phyloP scores from a whole-genome alignment of 2,113 vertebrate genomes.

The Capreolus pygargus region DNA sequence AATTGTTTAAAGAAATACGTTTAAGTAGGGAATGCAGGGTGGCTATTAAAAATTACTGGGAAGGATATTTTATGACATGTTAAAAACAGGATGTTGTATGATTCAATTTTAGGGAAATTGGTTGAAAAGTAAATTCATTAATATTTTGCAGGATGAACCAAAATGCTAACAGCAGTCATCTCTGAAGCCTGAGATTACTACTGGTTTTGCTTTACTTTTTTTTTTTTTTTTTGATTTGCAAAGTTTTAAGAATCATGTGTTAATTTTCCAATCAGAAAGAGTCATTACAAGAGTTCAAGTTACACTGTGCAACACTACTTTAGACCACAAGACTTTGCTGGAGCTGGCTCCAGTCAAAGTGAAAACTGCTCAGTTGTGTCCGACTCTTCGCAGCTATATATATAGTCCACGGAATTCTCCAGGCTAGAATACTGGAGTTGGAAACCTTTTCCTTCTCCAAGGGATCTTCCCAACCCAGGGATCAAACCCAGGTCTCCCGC shows the following conservation, averaged over 20 bases:
- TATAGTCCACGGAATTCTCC: background rate
- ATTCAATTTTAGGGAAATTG: background rate
- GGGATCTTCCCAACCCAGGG: background rate
- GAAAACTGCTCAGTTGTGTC: background rate
- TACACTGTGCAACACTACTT: background rate
- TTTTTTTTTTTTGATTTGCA: too few relatives aligned
- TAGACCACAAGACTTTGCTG: background rate
- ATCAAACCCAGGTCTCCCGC: background rate
- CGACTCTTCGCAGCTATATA: background rate
- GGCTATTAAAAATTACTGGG: background rate
- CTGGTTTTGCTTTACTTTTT: background rate
- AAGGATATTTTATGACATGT: background rate
- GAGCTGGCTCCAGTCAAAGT: background rate
- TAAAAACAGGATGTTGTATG: background rate
- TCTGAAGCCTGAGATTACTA: background rate
- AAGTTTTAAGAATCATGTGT: background rate
- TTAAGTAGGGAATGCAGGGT: background rate
- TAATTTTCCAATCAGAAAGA: background rate
- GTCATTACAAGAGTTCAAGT: background rate
- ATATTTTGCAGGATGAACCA: background rate
- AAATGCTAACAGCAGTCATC: background rate
- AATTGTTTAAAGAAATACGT: background rate
- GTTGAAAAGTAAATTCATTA: slow-evolving; percentile 2
- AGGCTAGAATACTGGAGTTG: background rate
- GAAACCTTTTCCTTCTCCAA: background rate